These are phyloP conservation scores for Drosophila subpulchrella DNA, from an alignment of 1,140 invertebrate genomes.

Conservation along the genomic window DNA sequence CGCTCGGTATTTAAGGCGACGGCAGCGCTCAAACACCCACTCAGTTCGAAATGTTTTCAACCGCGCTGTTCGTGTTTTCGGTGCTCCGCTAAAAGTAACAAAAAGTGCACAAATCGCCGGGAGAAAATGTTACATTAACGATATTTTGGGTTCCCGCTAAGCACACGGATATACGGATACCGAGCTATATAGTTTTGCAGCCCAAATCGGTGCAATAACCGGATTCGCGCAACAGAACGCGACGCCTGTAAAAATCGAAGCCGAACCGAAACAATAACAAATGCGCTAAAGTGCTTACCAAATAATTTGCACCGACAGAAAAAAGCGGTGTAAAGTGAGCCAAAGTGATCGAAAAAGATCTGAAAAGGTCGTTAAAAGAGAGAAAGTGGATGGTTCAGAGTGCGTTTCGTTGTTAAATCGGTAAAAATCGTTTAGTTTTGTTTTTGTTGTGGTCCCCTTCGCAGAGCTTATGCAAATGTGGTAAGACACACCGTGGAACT, in stretches of 20 bases:
- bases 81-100: constrained; percentile 11
- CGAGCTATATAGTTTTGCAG: not conserved
- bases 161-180: not conserved
- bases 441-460: constrained; percentile 52
- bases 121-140: constrained; percentile 1
- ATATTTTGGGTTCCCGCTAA: not conserved
- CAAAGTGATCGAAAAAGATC: constrained; percentile 32
- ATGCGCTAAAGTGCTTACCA: constrained; percentile 30
- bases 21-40: not conserved
- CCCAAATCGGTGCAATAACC: not conserved
- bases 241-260: constrained; percentile 69
- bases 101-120: constrained; percentile 15
- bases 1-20: not conserved
- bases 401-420: constrained; percentile 21
- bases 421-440: constrained; percentile 30
- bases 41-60: constrained; percentile 12
- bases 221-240: constrained; percentile 30
- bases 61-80: not conserved
- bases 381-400: constrained; percentile 50
- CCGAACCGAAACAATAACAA: constrained; percentile 59
- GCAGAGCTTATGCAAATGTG: constrained; percentile 76
- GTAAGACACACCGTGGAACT: constrained; percentile 53
- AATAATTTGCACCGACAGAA: constrained; percentile 18
- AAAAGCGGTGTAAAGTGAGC: constrained; percentile 3
- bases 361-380: constrained; percentile 30